Evolutionary conservation across 2,797 vertebrate genomes (phyloP).

Genomic region (Chaetodon trifasciatus): DNA sequence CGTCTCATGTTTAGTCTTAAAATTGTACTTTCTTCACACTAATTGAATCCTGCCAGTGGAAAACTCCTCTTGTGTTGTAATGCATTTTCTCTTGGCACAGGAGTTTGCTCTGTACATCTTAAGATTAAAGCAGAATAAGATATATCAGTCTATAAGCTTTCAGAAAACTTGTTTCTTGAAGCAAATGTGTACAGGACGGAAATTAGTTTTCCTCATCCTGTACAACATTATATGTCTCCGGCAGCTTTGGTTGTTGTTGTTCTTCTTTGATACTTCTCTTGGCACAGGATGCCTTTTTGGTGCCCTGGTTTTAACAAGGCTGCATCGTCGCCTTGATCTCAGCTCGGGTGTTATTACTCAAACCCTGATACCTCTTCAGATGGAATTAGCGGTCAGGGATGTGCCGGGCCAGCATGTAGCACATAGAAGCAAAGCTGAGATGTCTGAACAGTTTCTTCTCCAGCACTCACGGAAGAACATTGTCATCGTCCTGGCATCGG

Average conservation of each 20-base stretch:
- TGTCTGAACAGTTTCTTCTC: constrained; percentile 71
- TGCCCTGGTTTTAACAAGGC: constrained; percentile 1
- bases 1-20: constrained; percentile 31
- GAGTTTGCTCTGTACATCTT: constrained; percentile 24
- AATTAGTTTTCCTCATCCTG: constrained; percentile 8
- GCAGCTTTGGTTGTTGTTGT: constrained; percentile 1
- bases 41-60: constrained; percentile 60
- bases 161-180: constrained; percentile 5
- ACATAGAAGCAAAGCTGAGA: constrained; percentile 48
- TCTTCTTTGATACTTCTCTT: constrained; percentile 16
- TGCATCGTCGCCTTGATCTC: constrained; percentile 7
- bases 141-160: neutral
- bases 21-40: constrained; percentile 35
- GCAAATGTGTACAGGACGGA: constrained; percentile 6
- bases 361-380: constrained; percentile 28
- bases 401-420: constrained; percentile 54
- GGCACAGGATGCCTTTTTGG: neutral
- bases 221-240: neutral
- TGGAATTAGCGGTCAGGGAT: constrained; percentile 39
- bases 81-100: constrained; percentile 25
- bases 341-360: constrained; percentile 18
- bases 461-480: constrained; percentile 61
- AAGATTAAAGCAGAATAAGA: constrained; percentile 25
- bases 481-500: constrained; percentile 71
- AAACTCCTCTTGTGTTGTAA: constrained; percentile 33